A percentile compares a stretch with the other conserved stretches of the same genome.
Evolutionary conservation across 1,140 invertebrate species (phyloP).

Genomic region (Nilaparvata lugens): DNA sequence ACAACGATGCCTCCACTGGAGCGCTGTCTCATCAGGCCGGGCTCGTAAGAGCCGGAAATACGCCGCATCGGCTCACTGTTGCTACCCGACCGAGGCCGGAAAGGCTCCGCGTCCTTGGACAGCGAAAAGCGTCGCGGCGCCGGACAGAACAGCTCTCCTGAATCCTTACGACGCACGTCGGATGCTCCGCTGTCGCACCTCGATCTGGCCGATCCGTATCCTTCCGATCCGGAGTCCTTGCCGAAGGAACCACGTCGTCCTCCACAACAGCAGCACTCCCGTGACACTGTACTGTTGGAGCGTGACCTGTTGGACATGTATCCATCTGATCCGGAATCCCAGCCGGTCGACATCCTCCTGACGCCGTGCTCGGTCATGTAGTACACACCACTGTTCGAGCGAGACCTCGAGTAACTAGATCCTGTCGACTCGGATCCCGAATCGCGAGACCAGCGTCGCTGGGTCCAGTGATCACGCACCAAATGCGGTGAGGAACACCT

Average conservation of each 20-base stretch:
- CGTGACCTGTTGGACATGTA: constrained; percentile 37
- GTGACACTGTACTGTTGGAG: constrained; percentile 35
- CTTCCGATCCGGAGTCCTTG: constrained; percentile 32
- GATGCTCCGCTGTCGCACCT: constrained; percentile 42
- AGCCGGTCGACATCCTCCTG: constrained; percentile 36
- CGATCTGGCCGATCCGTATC: constrained; percentile 36
- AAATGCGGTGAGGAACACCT: constrained; percentile 46
- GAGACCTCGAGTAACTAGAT: constrained; percentile 47
- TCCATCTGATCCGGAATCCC: constrained; percentile 37
- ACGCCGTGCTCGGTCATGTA: constrained; percentile 32
- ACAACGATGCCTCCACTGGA: constrained; percentile 7
- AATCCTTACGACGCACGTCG: constrained; percentile 17
- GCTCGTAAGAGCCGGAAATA: background rate
- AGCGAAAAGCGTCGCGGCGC: constrained; percentile 7
- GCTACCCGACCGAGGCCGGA: constrained; percentile 16
- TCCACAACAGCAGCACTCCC: constrained; percentile 24
- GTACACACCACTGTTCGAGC: constrained; percentile 40
- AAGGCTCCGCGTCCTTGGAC: constrained; percentile 9
- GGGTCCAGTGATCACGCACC: constrained; percentile 43
- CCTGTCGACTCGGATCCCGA: constrained; percentile 44
- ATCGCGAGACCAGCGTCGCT: constrained; percentile 45
- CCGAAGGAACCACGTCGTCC: constrained; percentile 31
- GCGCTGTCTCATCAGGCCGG: constrained; percentile 12
- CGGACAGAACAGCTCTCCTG: constrained; percentile 17
- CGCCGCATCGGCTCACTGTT: constrained; percentile 15